A percentile compares a stretch with the other conserved stretches of the same genome.
Conservation (phyloP, 2,113 vertebrate genomes). For the Tetrao urogallus region DNA sequence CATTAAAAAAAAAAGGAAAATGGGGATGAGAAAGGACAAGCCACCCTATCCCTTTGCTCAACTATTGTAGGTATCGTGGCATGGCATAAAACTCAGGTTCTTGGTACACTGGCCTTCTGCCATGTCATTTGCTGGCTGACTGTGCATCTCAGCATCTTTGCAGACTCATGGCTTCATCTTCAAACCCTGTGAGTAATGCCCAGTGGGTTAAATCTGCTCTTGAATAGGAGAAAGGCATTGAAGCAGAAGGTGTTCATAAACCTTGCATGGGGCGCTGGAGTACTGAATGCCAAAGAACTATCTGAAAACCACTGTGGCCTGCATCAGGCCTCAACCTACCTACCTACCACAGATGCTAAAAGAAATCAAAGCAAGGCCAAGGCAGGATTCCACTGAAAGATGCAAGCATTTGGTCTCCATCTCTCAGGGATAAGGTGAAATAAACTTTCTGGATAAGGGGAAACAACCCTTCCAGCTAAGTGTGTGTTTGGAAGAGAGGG, state of each 20-base stretch:
- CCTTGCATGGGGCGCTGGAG: not conserved
- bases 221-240: not conserved
- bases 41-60: not conserved
- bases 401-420: not conserved
- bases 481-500: accelerated
- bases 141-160: not conserved
- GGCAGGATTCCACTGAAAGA: not conserved
- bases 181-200: not conserved
- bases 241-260: not conserved
- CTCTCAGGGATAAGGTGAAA: not conserved
- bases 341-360: not conserved
- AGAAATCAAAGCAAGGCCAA: not conserved
- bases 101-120: not conserved
- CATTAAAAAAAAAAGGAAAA: not conserved
- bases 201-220: not conserved
- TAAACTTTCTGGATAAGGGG: not conserved
- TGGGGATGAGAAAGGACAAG: not conserved
- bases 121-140: not conserved
- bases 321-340: not conserved
- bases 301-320: not conserved
- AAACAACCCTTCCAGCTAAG: not conserved
- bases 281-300: not conserved
- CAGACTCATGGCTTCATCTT: not conserved
- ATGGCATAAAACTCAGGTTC: not conserved
- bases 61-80: not conserved